These are phyloP conservation scores for Drosophila kuntzei DNA, from an alignment of 2,888 invertebrate species.

Conservation along the genomic window DNA sequence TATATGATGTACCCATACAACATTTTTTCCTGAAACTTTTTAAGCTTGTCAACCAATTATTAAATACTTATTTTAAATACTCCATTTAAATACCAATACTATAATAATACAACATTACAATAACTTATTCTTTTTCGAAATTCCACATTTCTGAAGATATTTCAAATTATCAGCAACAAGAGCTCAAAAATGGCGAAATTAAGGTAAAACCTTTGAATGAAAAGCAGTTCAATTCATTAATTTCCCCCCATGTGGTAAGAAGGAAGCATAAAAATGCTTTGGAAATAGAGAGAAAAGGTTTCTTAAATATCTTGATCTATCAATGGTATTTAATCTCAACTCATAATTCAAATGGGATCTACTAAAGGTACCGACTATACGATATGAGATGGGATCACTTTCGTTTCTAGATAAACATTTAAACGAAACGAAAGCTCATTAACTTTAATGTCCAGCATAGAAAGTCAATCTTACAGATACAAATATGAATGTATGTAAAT, in stretches of 20 bases:
- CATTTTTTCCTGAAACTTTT: no score
- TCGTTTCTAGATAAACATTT: constrained; percentile 56
- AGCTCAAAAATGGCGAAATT: not conserved
- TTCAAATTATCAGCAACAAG: not conserved
- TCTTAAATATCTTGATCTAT: not conserved
- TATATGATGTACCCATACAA: no score
- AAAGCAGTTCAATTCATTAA: not conserved
- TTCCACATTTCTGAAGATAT: not conserved
- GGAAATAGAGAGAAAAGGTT: not conserved
- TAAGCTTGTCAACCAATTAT: no score
- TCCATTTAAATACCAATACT: no score
- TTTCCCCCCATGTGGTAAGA: not conserved
- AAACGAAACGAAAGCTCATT: constrained; percentile 69
- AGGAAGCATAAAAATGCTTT: not conserved
- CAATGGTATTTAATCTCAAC: constrained; percentile 4
- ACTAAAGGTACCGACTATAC: constrained; percentile 15
- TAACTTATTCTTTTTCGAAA: no score
- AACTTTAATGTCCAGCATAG: constrained; percentile 55
- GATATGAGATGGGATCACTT: constrained; percentile 21
- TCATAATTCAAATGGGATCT: constrained; percentile 19
- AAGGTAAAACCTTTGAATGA: not conserved
- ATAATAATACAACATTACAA: no score
- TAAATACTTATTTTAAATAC: no score
- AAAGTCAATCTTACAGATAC: constrained; percentile 33
- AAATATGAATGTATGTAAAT: constrained; percentile 6